Evolutionary conservation across 2,888 invertebrate genomes (phyloP).

Genomic region (Masnerella sp.): DNA sequence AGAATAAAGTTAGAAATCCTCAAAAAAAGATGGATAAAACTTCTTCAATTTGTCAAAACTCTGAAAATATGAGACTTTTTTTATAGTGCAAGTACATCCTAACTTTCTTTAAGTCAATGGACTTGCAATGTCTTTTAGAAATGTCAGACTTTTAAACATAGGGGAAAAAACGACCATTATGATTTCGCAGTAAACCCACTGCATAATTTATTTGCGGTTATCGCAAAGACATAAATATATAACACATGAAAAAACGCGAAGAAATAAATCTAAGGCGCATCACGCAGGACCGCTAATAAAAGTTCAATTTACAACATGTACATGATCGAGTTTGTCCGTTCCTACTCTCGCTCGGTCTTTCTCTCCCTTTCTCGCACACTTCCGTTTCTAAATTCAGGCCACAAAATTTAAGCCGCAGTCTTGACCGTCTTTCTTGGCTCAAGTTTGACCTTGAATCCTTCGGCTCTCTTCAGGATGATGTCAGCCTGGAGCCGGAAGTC

Average conservation of each 20-base stretch:
- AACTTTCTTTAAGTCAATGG: too few relatives aligned
- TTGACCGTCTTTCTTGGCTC: constrained; percentile 70
- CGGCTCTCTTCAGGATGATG: constrained; percentile 86
- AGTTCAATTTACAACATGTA: constrained; percentile 66
- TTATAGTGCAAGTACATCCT: too few relatives aligned
- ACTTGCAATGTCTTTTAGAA: too few relatives aligned
- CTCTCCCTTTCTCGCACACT: not conserved
- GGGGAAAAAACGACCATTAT: too few relatives aligned
- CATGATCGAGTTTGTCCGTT: constrained; percentile 49
- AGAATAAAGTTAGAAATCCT: too few relatives aligned
- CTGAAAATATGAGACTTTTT: too few relatives aligned
- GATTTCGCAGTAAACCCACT: constrained; percentile 66
- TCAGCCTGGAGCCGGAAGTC: constrained; percentile 85
- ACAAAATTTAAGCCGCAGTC: constrained; percentile 49
- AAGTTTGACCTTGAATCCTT: constrained; percentile 82
- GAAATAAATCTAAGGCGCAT: constrained; percentile 59
- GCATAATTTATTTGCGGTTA: constrained; percentile 73
- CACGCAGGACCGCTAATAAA: constrained; percentile 60
- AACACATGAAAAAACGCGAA: constrained; percentile 62
- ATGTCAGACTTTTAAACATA: too few relatives aligned
- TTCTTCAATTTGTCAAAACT: too few relatives aligned
- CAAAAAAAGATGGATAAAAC: too few relatives aligned
- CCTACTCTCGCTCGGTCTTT: constrained; percentile 1
- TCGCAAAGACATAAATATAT: constrained; percentile 71
- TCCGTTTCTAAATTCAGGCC: constrained; percentile 2